phyloP scores from a whole-genome alignment of 2,113 vertebrate genomes.

The Notothenia rossii region DNA sequence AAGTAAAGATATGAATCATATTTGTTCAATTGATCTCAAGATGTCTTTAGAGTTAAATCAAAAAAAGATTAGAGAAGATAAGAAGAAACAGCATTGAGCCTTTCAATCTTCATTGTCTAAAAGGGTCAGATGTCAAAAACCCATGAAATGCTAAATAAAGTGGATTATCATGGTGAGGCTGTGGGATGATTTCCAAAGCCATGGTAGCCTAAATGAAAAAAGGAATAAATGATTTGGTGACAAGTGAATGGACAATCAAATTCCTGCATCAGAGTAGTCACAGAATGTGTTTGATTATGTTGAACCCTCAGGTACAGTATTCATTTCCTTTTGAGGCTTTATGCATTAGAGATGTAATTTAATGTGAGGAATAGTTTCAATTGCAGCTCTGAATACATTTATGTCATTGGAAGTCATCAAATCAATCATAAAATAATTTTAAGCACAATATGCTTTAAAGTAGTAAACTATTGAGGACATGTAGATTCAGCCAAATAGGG shows the following conservation, averaged over 20 bases:
- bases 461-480: constrained; percentile 39
- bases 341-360: constrained; percentile 53
- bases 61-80: neutral
- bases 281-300: constrained; percentile 64
- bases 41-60: constrained; percentile 16
- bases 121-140: constrained; percentile 52
- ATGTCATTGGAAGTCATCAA: constrained; percentile 69
- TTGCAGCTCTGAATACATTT: constrained; percentile 85
- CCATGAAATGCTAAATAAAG: constrained; percentile 72
- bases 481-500: constrained; percentile 72
- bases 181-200: constrained; percentile 55
- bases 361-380: constrained; percentile 44
- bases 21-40: constrained; percentile 9
- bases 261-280: constrained; percentile 51
- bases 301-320: constrained; percentile 56
- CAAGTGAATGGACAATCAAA: constrained; percentile 50
- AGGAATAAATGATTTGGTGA: constrained; percentile 65
- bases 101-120: constrained; percentile 44
- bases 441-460: constrained; percentile 40
- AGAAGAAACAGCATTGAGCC: constrained; percentile 24
- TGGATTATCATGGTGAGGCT: constrained; percentile 40
- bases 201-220: constrained; percentile 48
- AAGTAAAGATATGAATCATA: constrained; percentile 24
- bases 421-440: constrained; percentile 55
- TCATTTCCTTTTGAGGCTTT: constrained; percentile 57